phyloP scores from a whole-genome alignment of 2,797 vertebrate species.

The Distichodus sexfasciatus region DNA sequence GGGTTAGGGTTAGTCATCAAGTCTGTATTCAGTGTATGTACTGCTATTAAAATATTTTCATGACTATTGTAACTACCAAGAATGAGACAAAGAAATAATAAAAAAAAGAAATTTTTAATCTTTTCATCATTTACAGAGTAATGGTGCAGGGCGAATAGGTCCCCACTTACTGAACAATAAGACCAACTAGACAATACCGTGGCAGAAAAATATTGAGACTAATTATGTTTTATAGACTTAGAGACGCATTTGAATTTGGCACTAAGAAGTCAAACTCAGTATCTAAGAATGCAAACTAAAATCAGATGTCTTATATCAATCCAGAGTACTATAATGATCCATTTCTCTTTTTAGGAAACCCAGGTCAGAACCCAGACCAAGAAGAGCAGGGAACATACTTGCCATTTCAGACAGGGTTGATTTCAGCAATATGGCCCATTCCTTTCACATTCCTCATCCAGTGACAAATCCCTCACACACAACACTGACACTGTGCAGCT shows the following conservation, averaged over 20 bases:
- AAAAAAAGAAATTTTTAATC: conserved; percentile 49
- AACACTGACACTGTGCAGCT: conserved; percentile 1
- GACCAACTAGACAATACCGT: conserved; percentile 52
- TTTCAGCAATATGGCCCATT: conserved; percentile 14
- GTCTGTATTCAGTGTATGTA: neutral
- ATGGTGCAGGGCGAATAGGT: conserved; percentile 54
- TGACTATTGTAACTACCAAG: conserved; percentile 31
- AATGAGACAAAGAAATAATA: conserved; percentile 20
- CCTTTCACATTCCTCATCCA: conserved; percentile 30
- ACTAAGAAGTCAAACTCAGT: neutral
- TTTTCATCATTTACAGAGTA: conserved; percentile 55
- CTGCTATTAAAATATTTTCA: conserved; percentile 25
- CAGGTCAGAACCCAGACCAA: conserved; percentile 12
- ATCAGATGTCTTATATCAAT: neutral
- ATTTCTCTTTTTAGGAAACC: conserved; percentile 6
- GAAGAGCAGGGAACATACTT: conserved; percentile 23
- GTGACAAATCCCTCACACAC: conserved; percentile 30
- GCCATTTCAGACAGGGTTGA: conserved; percentile 1
- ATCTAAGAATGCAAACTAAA: neutral
- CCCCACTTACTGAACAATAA: conserved; percentile 52
- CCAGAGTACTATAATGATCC: conserved; percentile 8
- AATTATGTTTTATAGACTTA: conserved; percentile 32
- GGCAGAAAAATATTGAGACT: conserved; percentile 35
- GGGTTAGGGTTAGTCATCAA: too few relatives aligned
- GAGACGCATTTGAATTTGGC: too few relatives aligned